Evolutionary conservation across 2,888 invertebrate genomes (phyloP).

Genomic region (Euzetes globulus): DNA sequence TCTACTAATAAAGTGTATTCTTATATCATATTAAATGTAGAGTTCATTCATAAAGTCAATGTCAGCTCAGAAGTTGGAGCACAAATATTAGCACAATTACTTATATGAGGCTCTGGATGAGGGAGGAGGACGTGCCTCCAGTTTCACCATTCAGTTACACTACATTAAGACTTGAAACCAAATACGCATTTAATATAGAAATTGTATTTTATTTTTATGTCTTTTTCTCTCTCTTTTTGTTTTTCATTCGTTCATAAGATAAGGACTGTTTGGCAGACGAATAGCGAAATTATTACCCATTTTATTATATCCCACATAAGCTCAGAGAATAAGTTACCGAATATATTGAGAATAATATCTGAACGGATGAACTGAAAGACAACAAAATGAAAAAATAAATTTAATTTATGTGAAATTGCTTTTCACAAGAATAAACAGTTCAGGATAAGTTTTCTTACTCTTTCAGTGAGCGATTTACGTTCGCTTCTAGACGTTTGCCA

Average conservation of each 20-base stretch:
- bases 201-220: conserved; percentile 21
- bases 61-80: conserved; percentile 6
- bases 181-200: not conserved
- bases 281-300: not conserved
- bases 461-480: too few species aligned
- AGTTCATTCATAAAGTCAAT: conserved; percentile 16
- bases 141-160: too few species aligned
- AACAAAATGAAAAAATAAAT: not conserved
- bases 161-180: not conserved
- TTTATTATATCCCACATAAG: not conserved
- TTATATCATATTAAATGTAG: not conserved
- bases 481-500: too few species aligned
- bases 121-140: not conserved
- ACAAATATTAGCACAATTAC: conserved; percentile 19
- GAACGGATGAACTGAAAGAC: not conserved
- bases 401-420: conserved; percentile 1
- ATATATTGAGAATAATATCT: not conserved
- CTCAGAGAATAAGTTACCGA: not conserved
- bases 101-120: not conserved
- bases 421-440: not conserved
- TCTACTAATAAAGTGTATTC: not conserved
- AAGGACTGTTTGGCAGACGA: not conserved
- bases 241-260: not conserved
- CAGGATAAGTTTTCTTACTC: too few species aligned
- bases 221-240: not conserved